phyloP scores from a whole-genome alignment of 2,797 vertebrate genomes.

The Antennarius maculatus region DNA sequence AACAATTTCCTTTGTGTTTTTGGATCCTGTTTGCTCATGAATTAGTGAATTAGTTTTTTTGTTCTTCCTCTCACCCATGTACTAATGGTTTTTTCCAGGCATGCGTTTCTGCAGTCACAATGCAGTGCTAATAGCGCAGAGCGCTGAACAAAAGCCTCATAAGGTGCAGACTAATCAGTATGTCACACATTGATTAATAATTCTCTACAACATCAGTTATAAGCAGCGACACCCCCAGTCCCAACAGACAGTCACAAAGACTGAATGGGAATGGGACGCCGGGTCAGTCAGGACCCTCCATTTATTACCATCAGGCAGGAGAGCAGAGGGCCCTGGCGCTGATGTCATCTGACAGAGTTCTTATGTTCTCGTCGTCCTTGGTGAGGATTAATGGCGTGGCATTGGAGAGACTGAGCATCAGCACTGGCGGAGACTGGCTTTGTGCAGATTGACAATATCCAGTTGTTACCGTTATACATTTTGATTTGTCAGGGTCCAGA shows the following conservation, averaged over 20 bases:
- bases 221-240: conserved; percentile 6
- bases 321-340: conserved; percentile 22
- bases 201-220: conserved; percentile 41
- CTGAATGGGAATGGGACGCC: conserved; percentile 26
- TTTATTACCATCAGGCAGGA: conserved; percentile 41
- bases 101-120: conserved; percentile 23
- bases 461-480: too few relatives aligned
- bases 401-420: conserved; percentile 15
- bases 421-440: conserved; percentile 11
- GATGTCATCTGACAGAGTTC: conserved; percentile 55
- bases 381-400: conserved; percentile 47
- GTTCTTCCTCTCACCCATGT: background rate
- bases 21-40: background rate
- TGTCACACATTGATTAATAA: conserved; percentile 73
- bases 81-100: conserved; percentile 11
- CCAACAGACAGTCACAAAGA: conserved; percentile 9
- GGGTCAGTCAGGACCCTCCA: conserved; percentile 53
- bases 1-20: background rate
- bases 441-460: background rate
- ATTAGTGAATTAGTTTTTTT: background rate
- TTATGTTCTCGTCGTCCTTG: conserved; percentile 61
- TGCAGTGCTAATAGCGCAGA: conserved; percentile 38
- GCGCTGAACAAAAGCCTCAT: conserved; percentile 56
- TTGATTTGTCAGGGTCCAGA: too few relatives aligned
- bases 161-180: conserved; percentile 64